Evolutionary conservation across 1,140 invertebrate species (phyloP).

Genomic region (Paralvinella palmiformis): DNA sequence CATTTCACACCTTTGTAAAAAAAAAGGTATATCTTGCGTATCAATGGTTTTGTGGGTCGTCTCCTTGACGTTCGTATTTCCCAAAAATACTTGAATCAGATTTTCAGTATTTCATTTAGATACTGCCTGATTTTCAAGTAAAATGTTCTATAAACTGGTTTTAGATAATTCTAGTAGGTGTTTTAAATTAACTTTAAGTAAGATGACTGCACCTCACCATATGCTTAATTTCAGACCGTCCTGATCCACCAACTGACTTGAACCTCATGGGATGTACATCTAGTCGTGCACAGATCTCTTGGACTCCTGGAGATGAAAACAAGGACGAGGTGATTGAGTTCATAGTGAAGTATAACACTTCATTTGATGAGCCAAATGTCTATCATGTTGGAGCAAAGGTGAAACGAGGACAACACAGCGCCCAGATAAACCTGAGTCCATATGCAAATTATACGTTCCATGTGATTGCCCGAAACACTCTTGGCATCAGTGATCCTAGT

Average conservation of each 20-base stretch:
- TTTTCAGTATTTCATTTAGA: too few relatives aligned
- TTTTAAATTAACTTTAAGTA: too few relatives aligned
- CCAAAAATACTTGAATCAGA: too few relatives aligned
- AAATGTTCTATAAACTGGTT: too few relatives aligned
- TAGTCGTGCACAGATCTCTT: constrained; percentile 63
- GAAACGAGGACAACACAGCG: not conserved
- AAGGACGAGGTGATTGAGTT: constrained; percentile 67
- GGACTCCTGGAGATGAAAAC: constrained; percentile 87
- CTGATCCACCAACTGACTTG: not conserved
- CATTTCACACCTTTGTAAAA: too few relatives aligned
- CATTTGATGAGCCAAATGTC: constrained; percentile 74
- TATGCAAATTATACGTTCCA: constrained; percentile 97
- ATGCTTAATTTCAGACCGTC: constrained; percentile 3
- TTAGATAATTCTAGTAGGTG: too few relatives aligned
- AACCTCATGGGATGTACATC: not conserved
- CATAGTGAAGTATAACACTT: constrained; percentile 89
- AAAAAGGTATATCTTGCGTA: too few relatives aligned
- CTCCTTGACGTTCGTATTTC: too few relatives aligned
- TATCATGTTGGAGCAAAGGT: constrained; percentile 1
- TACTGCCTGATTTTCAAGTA: too few relatives aligned
- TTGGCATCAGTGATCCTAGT: constrained; percentile 83
- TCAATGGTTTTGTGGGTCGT: too few relatives aligned
- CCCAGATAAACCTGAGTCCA: constrained; percentile 50
- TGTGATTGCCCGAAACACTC: constrained; percentile 88
- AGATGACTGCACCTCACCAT: too few relatives aligned